Conservation (phyloP, 2,888 invertebrate genomes). For the Atethmia centrago region DNA sequence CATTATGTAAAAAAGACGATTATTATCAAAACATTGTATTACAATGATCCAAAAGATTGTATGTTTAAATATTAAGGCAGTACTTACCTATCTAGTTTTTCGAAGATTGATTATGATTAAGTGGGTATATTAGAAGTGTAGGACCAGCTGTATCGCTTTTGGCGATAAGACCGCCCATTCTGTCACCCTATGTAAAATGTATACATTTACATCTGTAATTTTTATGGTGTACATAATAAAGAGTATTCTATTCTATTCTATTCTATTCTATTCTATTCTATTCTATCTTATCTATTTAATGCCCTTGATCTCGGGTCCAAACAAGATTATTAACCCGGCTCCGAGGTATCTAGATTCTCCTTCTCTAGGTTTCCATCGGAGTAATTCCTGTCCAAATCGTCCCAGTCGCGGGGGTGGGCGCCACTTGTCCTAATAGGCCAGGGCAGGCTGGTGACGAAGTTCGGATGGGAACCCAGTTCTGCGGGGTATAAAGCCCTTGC, state of each 20-base stretch:
- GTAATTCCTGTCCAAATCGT: no score
- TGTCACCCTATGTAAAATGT: no score
- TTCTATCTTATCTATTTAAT: no score
- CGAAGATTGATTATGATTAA: background rate
- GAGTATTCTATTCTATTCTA: no score
- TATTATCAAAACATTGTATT: background rate
- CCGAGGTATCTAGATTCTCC: background rate
- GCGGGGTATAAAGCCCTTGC: background rate
- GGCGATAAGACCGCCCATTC: no score
- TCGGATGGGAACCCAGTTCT: background rate
- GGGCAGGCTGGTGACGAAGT: background rate
- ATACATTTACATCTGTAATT: no score
- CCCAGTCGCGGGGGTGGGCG: no score
- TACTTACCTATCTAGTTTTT: background rate
- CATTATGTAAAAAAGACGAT: slow-evolving; percentile 8
- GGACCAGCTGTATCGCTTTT: background rate
- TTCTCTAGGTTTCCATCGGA: background rate
- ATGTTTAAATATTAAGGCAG: background rate
- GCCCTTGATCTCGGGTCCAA: background rate
- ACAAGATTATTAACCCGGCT: background rate
- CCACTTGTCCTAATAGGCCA: background rate
- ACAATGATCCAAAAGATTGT: background rate
- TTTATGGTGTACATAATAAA: no score
- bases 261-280: no score
- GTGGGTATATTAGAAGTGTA: background rate